A percentile compares a stretch with the other conserved stretches of the same genome.
Evolutionary conservation across 2,113 vertebrate genomes (phyloP).

Genomic region (Tonatia bakeri): DNA sequence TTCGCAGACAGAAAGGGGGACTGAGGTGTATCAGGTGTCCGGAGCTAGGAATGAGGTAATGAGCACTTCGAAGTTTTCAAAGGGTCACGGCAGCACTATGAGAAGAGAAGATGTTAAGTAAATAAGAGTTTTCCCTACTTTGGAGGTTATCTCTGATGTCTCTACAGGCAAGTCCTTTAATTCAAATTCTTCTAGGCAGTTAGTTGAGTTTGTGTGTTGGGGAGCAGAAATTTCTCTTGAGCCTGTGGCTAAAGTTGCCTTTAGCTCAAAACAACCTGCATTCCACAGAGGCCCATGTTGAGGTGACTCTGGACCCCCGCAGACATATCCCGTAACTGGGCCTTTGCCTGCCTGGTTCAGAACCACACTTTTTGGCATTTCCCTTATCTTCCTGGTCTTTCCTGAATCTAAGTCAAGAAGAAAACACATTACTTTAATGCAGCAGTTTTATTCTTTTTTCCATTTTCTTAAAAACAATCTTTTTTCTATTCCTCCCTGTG

Average conservation of each 20-base stretch:
- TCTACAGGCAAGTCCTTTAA: background rate
- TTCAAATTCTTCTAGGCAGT: background rate
- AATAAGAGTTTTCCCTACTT: background rate
- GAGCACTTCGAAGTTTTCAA: background rate
- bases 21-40: background rate
- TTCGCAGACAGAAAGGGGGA: background rate
- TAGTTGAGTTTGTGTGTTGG: background rate
- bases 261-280: background rate
- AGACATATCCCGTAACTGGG: background rate
- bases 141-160: background rate
- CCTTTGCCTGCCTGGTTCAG: background rate
- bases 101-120: background rate
- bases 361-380: background rate
- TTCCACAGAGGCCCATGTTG: background rate
- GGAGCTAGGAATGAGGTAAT: background rate
- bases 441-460: background rate
- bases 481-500: background rate
- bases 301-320: background rate
- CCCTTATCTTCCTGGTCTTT: background rate
- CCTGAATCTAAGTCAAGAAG: background rate
- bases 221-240: background rate
- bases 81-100: background rate
- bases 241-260: background rate
- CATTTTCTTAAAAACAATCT: background rate
- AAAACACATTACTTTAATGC: background rate